Base-by-base conservation (phyloP, 2,113 vertebrate species). In the Galbula dea region DNA sequence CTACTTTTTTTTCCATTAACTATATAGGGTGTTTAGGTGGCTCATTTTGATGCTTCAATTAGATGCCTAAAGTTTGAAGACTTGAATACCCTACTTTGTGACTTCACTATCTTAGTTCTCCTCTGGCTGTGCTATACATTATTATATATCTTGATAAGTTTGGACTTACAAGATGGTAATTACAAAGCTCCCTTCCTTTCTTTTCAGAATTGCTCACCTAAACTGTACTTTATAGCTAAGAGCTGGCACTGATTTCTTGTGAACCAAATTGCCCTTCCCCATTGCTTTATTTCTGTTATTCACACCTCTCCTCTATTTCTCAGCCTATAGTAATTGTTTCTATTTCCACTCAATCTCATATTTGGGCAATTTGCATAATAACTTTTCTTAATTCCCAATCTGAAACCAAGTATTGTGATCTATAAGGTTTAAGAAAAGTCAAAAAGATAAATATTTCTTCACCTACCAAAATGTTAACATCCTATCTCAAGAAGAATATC, bases 361-460 rank as follows among this genome's bases (percentile, higher is more conserved):
- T 82, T 89, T 82, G 22, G 34, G 26, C 34, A 73, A 84, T 85
- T 82, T 95, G 34, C 69, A 66, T 82, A 89, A 71, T 48, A 92
- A 69, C 34, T 87, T 81, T 84, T 69, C 62, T 76, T 87, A 41
- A 46, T 82, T 89, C 23, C 10, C 14, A 75, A n/a, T 17, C 62
- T 86, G 34, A 89, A 83, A 75, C 27, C 54, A 89, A 46, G 16
- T 39, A 16, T 58, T 65, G 63, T 45, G 24, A 92, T 68, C 49
- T 51, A 27, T 66, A 51, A 69, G 54, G 54, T 63, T 19, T 74
- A 21, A 62, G 7, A 39, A 83, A 76, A 76, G 37, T 84, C 10
- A 87, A 89, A 89, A 75, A 49, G 37, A 91, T 11, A 92, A 86
- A 49, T 69, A 76, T 66, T 87, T 93, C 39, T 87, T 72, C 58